Evolutionary conservation across 2,888 invertebrate species (phyloP).

Genomic region (Diogma glabrata): DNA sequence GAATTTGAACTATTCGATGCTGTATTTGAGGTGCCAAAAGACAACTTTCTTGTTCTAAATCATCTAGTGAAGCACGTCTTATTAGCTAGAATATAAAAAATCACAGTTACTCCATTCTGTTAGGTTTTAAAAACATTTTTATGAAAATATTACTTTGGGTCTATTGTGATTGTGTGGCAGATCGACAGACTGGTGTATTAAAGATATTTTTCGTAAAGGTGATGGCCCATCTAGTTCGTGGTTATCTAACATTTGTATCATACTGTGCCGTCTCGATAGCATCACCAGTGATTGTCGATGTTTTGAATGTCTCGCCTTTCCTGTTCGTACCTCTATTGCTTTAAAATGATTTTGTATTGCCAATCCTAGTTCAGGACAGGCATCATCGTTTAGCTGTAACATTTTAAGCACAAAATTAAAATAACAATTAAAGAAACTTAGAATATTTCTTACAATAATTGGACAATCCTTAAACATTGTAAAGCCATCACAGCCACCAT

Average conservation of each 20-base stretch:
- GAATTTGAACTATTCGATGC: constrained; percentile 64
- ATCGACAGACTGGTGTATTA: constrained; percentile 15
- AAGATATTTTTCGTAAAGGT: constrained; percentile 43
- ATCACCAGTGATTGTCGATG: constrained; percentile 79
- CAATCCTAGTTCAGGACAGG: constrained; percentile 72
- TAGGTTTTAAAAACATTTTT: too few relatives aligned
- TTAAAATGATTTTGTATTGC: constrained; percentile 84
- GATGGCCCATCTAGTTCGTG: constrained; percentile 59
- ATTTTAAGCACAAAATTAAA: constrained; percentile 6
- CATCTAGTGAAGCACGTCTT: constrained; percentile 64
- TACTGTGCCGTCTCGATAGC: constrained; percentile 64
- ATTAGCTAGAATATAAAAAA: constrained; percentile 40
- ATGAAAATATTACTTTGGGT: constrained; percentile 8
- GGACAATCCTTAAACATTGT: constrained; percentile 61
- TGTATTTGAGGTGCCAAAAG: constrained; percentile 71
- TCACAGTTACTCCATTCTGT: too few relatives aligned
- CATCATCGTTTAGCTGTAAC: constrained; percentile 65
- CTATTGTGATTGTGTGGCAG: constrained; percentile 5
- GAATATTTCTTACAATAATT: constrained; percentile 48
- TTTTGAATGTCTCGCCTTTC: constrained; percentile 57
- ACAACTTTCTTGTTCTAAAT: constrained; percentile 70
- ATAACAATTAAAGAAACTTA: neutral
- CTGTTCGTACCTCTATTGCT: constrained; percentile 68
- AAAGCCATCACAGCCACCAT: constrained; percentile 76
- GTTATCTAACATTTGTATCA: constrained; percentile 65